phyloP scores from a whole-genome alignment of 2,113 vertebrate species.

The Benitochromis conjunctus region DNA sequence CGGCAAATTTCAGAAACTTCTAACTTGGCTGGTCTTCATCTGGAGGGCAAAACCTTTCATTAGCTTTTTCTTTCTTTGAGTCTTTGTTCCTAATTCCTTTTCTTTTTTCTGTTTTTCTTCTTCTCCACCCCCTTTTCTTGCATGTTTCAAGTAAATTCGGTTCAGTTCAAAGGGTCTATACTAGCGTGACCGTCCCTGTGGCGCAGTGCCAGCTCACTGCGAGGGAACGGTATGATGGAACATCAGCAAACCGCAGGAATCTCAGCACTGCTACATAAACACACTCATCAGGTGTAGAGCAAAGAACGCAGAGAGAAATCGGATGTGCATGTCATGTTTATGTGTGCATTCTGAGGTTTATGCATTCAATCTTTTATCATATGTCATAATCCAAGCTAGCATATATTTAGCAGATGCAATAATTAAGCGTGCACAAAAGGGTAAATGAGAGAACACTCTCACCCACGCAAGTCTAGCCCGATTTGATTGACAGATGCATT shows the following conservation, averaged over 20 bases:
- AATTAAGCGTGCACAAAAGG: constrained; percentile 33
- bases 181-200: constrained; percentile 62
- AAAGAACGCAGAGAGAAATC: neutral
- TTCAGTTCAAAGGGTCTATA: constrained; percentile 68
- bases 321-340: neutral
- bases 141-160: constrained; percentile 53
- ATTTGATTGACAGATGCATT: constrained; percentile 43
- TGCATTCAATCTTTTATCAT: neutral
- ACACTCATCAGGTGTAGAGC: constrained; percentile 38
- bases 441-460: constrained; percentile 28
- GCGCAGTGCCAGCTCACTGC: constrained; percentile 41
- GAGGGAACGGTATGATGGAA: constrained; percentile 46
- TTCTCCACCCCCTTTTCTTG: constrained; percentile 28
- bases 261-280: constrained; percentile 41
- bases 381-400: constrained; percentile 29
- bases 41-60: constrained; percentile 54
- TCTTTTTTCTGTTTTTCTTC: constrained; percentile 15
- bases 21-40: constrained; percentile 25
- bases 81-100: constrained; percentile 53
- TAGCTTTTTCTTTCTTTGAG: constrained; percentile 28
- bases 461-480: constrained; percentile 33
- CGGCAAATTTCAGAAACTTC: neutral
- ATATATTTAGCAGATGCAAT: constrained; percentile 39
- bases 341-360: neutral
- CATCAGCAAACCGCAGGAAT: constrained; percentile 45